phyloP scores from a whole-genome alignment of 1,140 invertebrate genomes.

The Galendromus occidentalis region DNA sequence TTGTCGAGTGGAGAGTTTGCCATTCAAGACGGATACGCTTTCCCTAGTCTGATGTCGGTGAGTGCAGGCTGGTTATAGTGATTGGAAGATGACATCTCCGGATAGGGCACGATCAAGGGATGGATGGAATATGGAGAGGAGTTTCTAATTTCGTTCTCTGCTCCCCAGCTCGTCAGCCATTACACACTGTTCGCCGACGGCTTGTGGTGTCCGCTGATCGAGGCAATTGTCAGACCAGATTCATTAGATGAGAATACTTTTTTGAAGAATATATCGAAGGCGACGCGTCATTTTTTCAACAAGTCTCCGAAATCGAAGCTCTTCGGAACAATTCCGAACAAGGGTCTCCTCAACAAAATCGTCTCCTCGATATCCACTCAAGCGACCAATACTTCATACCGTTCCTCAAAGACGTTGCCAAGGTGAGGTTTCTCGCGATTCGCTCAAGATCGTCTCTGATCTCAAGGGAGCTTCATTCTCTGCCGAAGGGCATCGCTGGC shows the following conservation, averaged over 20 bases:
- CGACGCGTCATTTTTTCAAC: conserved; percentile 8
- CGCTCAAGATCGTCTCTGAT: no score
- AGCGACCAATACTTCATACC: background rate
- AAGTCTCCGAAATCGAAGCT: conserved; percentile 11
- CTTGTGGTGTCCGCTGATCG: conserved; percentile 22
- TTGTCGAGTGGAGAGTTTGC: conserved; percentile 23
- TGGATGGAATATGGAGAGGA: no score
- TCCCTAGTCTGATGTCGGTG: conserved; percentile 33
- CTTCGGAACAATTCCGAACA: conserved; percentile 5
- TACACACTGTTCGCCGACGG: conserved; percentile 23
- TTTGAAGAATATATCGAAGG: conserved; percentile 4
- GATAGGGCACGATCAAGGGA: no score
- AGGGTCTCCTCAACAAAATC: conserved; percentile 9
- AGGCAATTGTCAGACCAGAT: conserved; percentile 12
- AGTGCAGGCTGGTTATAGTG: no score
- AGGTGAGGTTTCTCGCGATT: background rate
- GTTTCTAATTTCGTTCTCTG: background rate
- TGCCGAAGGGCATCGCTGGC: no score
- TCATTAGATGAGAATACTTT: conserved; percentile 6
- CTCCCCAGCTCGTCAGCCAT: conserved; percentile 22
- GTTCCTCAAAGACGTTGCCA: background rate
- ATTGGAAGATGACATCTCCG: no score
- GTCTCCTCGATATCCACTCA: conserved; percentile 1
- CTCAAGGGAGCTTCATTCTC: no score
- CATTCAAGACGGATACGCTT: conserved; percentile 33